These are phyloP conservation scores for Adrianichthys oophorus DNA, from an alignment of 2,797 vertebrate species.

Conservation along the genomic window DNA sequence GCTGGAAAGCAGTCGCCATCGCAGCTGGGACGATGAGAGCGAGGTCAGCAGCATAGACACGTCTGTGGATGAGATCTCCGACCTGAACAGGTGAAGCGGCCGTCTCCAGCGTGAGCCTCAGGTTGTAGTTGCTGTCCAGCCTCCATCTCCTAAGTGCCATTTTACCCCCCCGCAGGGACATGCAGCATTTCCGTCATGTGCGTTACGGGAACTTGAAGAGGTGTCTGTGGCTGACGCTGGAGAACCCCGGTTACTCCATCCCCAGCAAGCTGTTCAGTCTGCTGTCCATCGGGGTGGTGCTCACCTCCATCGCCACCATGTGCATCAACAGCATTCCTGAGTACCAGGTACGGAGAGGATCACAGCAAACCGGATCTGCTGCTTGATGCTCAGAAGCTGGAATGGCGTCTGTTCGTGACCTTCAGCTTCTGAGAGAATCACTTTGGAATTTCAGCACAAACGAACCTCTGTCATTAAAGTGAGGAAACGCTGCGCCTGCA, in stretches of 20 bases:
- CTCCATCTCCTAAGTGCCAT: not conserved
- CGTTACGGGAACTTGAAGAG: slow-evolving; percentile 85
- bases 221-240: slow-evolving; percentile 95
- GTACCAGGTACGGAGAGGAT: slow-evolving; percentile 76
- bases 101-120: not conserved
- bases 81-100: slow-evolving; percentile 54
- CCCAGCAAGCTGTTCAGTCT: slow-evolving; percentile 97
- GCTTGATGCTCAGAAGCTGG: no score
- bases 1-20: slow-evolving; percentile 83
- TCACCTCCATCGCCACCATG: slow-evolving; percentile 91
- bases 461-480: no score
- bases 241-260: slow-evolving; percentile 97
- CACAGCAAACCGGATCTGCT: no score
- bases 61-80: slow-evolving; percentile 90
- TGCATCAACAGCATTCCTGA: slow-evolving; percentile 97
- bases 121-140: not conserved
- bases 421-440: no score
- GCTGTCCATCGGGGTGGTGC: slow-evolving; percentile 90
- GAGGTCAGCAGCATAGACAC: slow-evolving; percentile 93
- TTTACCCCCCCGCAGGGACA: slow-evolving; percentile 78
- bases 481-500: no score
- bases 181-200: slow-evolving; percentile 85
- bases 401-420: no score
- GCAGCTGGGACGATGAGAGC: slow-evolving; percentile 94
- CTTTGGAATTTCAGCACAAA: no score